A percentile compares a stretch with the other conserved stretches of the same genome.
phyloP scores from a whole-genome alignment of 1,140 invertebrate species.

The Halyomorpha halys region DNA sequence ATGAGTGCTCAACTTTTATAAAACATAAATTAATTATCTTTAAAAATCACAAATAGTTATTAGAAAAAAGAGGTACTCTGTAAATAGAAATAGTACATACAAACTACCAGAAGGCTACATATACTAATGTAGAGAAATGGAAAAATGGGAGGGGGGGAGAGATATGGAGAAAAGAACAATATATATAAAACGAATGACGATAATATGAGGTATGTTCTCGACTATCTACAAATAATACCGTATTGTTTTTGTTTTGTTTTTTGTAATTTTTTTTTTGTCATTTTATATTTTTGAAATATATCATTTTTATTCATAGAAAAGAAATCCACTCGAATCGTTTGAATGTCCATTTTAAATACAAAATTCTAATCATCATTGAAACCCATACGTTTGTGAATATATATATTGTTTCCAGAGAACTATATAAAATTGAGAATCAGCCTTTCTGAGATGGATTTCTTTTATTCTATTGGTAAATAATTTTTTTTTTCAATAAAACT shows the following conservation, averaged over 20 bases:
- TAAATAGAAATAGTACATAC: conserved; percentile 8
- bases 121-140: background rate
- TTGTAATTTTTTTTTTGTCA: too few species aligned
- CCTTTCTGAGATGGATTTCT: conserved; percentile 4
- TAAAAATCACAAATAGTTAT: conserved; percentile 2
- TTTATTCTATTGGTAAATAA: conserved; percentile 20
- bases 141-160: conserved; percentile 1
- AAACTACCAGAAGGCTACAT: conserved; percentile 1
- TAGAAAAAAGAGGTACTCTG: conserved; percentile 9
- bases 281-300: background rate
- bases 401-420: background rate
- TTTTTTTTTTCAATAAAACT: background rate
- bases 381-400: too few species aligned
- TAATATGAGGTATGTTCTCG: conserved; percentile 20
- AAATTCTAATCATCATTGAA: too few species aligned
- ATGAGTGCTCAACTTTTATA: conserved; percentile 8
- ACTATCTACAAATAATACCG: conserved; percentile 22
- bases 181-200: conserved; percentile 20
- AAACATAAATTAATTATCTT: conserved; percentile 9
- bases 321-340: too few species aligned
- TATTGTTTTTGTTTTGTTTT: background rate
- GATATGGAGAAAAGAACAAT: conserved; percentile 13
- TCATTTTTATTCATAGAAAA: too few species aligned
- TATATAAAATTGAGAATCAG: background rate
- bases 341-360: too few species aligned